Percentiles rank a stretch among this genome's conserved stretches.
Conservation (phyloP, 2,888 invertebrate genomes). For the Arctia plantaginis region DNA sequence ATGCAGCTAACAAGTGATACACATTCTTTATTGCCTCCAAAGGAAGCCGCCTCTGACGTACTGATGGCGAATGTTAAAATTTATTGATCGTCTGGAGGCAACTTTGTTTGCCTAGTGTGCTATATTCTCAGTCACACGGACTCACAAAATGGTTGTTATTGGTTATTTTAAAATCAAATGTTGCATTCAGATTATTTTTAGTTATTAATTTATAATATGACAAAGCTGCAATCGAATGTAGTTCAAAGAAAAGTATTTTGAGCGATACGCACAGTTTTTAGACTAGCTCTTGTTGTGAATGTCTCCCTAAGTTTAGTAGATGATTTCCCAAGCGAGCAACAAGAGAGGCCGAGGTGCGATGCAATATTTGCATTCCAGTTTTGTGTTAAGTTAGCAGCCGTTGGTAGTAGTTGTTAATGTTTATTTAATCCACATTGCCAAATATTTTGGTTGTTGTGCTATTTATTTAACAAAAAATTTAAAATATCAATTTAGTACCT, state of each 20-base stretch:
- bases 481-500: constrained; percentile 84
- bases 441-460: constrained; percentile 85
- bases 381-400: constrained; percentile 82
- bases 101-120: constrained; percentile 72
- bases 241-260: constrained; percentile 80
- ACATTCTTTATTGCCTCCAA: constrained; percentile 65
- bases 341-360: constrained; percentile 79
- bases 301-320: constrained; percentile 64
- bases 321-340: constrained; percentile 56
- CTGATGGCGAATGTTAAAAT: constrained; percentile 50
- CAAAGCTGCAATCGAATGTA: constrained; percentile 82
- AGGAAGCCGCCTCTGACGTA: constrained; percentile 55
- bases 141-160: constrained; percentile 83
- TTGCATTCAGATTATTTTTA: constrained; percentile 85
- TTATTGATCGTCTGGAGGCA: constrained; percentile 54
- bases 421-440: constrained; percentile 84
- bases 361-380: constrained; percentile 87
- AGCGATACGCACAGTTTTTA: constrained; percentile 82
- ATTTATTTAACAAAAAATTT: constrained; percentile 79
- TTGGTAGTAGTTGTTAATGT: constrained; percentile 79
- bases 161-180: constrained; percentile 79
- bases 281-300: constrained; percentile 74
- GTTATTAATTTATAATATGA: constrained; percentile 75
- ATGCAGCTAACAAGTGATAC: constrained; percentile 80
- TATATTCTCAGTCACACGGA: constrained; percentile 79